Evolutionary conservation across 1,140 invertebrate species (phyloP).

Genomic region (Procambarus clarkii): DNA sequence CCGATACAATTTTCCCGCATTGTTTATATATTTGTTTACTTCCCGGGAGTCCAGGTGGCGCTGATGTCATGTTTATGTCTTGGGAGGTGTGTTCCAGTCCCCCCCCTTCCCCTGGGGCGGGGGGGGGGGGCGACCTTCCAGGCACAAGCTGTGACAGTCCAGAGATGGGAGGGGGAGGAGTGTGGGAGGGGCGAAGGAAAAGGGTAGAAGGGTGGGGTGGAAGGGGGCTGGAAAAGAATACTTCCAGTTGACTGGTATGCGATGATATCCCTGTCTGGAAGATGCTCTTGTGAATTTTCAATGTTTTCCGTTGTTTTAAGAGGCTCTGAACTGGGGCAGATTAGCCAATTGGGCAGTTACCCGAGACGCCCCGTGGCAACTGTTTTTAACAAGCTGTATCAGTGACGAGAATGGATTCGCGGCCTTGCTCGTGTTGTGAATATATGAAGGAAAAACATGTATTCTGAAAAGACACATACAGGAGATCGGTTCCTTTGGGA

Average conservation of each 20-base stretch:
- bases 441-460: slow-evolving; percentile 22
- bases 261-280: background rate
- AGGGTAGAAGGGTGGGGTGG: background rate
- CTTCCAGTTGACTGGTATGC: slow-evolving; percentile 22
- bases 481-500: slow-evolving; percentile 55
- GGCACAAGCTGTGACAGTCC: background rate
- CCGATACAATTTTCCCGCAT: slow-evolving; percentile 6
- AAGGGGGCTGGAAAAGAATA: background rate
- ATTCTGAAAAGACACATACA: slow-evolving; percentile 26
- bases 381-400: background rate
- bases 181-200: background rate
- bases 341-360: too few species aligned
- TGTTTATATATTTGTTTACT: slow-evolving; percentile 33
- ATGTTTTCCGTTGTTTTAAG: too few species aligned
- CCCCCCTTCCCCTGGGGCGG: background rate
- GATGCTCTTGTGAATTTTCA: background rate
- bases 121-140: background rate
- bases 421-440: slow-evolving; percentile 23
- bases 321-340: too few species aligned
- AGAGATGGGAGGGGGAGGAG: background rate
- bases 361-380: too few species aligned
- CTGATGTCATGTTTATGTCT: slow-evolving; percentile 23
- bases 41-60: background rate
- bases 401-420: background rate
- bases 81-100: background rate